Evolutionary conservation across 2,797 vertebrate genomes (phyloP).

Genomic region (Acanthurus leucopareius): DNA sequence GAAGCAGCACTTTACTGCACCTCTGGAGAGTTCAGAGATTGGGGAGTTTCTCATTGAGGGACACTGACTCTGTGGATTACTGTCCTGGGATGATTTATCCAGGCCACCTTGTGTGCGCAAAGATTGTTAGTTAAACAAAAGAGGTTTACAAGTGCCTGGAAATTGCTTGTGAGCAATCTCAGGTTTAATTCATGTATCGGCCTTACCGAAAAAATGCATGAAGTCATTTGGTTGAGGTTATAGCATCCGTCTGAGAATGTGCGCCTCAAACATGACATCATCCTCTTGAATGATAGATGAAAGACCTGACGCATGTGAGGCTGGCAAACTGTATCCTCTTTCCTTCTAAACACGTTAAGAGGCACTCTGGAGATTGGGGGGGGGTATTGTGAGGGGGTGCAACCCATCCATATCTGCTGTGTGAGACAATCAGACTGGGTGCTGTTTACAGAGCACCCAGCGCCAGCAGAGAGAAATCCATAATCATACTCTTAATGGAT

Average conservation of each 20-base stretch:
- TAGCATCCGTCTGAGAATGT: slow-evolving; percentile 81
- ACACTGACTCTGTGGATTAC: slow-evolving; percentile 24
- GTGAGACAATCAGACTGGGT: slow-evolving; percentile 32
- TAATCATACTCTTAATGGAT: slow-evolving; percentile 39
- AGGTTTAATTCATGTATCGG: slow-evolving; percentile 62
- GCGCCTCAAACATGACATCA: slow-evolving; percentile 81
- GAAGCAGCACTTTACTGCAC: slow-evolving; percentile 36
- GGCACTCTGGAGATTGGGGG: slow-evolving; percentile 4
- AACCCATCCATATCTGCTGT: slow-evolving; percentile 42
- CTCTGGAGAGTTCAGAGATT: slow-evolving; percentile 28
- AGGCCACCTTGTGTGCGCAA: neutral
- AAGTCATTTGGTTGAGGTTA: slow-evolving; percentile 75
- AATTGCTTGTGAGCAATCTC: slow-evolving; percentile 45
- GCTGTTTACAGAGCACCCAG: slow-evolving; percentile 33
- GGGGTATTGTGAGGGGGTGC: slow-evolving; percentile 2
- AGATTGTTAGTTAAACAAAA: slow-evolving; percentile 26
- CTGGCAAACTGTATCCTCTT: slow-evolving; percentile 38
- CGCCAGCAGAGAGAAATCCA: slow-evolving; percentile 37
- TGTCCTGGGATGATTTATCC: slow-evolving; percentile 9
- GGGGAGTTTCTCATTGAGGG: slow-evolving; percentile 33
- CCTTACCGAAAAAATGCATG: slow-evolving; percentile 71
- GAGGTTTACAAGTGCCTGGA: slow-evolving; percentile 3
- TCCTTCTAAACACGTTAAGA: slow-evolving; percentile 37
- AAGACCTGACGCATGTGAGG: slow-evolving; percentile 56
- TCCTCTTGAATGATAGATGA: slow-evolving; percentile 68